Base-by-base conservation (phyloP, 2,113 vertebrate species). In the Rhodinocichla rosea region DNA sequence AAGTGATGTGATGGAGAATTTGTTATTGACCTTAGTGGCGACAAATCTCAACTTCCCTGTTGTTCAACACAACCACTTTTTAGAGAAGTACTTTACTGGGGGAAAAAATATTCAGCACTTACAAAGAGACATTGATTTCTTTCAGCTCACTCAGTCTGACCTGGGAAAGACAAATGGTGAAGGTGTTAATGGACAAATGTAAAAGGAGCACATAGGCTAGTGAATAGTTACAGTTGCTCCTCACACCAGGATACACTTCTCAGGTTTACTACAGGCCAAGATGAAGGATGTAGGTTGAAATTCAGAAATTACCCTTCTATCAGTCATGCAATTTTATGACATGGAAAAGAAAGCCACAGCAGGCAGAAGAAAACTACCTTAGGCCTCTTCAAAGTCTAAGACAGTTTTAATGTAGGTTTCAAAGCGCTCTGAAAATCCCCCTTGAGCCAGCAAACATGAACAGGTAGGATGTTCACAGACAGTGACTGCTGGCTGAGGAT, bases 61-160 rank as follows among this genome's bases (percentile, higher is more conserved):
- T 91, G 47, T 86, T 95, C 56, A 63, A 65, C 55, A 68, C 53
- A 90, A 88, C 37, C 22, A 69, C 53, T 40, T 92, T 71, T 81
- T 83, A 89, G 56, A n/a, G 14, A 56, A 79, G 39, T 74, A 67
- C 44, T 93, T 52, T 70, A 49, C 37, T 33, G 37, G 47, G 47
- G 70, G 28, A 69, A 93, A 83, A 95, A 73, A 47, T 69, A 95
- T 80, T 90, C 76, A 47, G 19, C 53, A 59, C 17, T 55, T 81
- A 83, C 33, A 95, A 79, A 88, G 71, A 90, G 50, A 52, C 67
- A 86, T 89, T 93, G 92, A 83, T 95, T 95, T 90, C 35, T 93
- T 55, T 87, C 50, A 59, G 4, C 6, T 85, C 16, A 14, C 79
- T 80, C 67, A 35, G 33, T 69, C 53, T 81, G 80, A 76, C 44